Percentiles rank a stretch among this genome's conserved stretches.
phyloP scores from a whole-genome alignment of 2,888 invertebrate species.

The Neoascia interrupta region DNA sequence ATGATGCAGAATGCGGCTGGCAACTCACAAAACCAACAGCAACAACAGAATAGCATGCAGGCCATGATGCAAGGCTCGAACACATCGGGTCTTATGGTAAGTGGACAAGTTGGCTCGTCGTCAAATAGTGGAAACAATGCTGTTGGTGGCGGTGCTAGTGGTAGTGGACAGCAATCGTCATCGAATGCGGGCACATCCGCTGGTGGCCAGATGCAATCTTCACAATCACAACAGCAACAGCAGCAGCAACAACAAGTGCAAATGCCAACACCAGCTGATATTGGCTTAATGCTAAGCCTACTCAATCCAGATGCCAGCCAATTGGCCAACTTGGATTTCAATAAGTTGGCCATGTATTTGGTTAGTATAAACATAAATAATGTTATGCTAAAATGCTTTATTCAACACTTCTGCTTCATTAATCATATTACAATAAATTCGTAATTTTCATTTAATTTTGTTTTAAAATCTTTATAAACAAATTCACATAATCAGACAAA shows the following conservation, averaged over 20 bases:
- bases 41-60: slow-evolving; percentile 75
- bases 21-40: slow-evolving; percentile 59
- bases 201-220: slow-evolving; percentile 72
- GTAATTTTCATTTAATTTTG: slow-evolving; percentile 31
- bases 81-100: slow-evolving; percentile 56
- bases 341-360: slow-evolving; percentile 87
- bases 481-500: slow-evolving; percentile 44
- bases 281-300: slow-evolving; percentile 79
- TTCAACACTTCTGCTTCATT: slow-evolving; percentile 37
- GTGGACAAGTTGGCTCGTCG: slow-evolving; percentile 53
- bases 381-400: not conserved
- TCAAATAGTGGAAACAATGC: slow-evolving; percentile 53
- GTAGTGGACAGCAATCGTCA: slow-evolving; percentile 70
- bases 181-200: slow-evolving; percentile 76
- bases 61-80: slow-evolving; percentile 76
- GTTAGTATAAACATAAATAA: slow-evolving; percentile 81
- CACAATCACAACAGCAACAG: slow-evolving; percentile 71
- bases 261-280: slow-evolving; percentile 80
- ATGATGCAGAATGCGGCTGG: slow-evolving; percentile 76
- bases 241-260: slow-evolving; percentile 74
- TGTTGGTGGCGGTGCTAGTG: slow-evolving; percentile 50
- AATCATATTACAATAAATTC: slow-evolving; percentile 25
- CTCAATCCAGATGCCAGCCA: slow-evolving; percentile 81
- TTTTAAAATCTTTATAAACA: too few relatives aligned
- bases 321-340: slow-evolving; percentile 87